A percentile compares a stretch with the other conserved stretches of the same genome.
phyloP scores from a whole-genome alignment of 2,797 vertebrate species.

The Characodon lateralis region DNA sequence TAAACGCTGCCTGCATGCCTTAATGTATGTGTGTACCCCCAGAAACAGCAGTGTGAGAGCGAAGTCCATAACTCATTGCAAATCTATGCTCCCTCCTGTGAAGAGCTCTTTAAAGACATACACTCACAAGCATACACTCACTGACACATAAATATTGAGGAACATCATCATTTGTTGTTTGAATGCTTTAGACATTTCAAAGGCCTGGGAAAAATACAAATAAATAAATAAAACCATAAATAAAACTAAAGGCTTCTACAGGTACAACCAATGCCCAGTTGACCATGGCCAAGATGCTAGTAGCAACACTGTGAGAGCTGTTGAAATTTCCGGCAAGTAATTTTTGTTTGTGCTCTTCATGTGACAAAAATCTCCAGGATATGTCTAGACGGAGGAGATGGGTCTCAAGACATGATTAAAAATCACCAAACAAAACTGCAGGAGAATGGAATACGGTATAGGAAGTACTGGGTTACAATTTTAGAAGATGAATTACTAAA shows the following conservation, averaged over 20 bases:
- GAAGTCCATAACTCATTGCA: slow-evolving; percentile 32
- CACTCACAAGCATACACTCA: neutral
- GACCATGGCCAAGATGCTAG: neutral
- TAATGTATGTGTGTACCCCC: slow-evolving; percentile 27
- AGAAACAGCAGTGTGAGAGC: slow-evolving; percentile 30
- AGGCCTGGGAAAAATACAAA: neutral
- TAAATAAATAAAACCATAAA: too few relatives aligned
- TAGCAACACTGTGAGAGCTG: neutral
- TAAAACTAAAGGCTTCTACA: neutral
- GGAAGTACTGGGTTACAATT: neutral
- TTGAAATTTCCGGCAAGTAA: neutral
- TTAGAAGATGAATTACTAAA: neutral
- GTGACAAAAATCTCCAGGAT: neutral
- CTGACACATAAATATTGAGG: neutral
- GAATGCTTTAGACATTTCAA: slow-evolving; percentile 13
- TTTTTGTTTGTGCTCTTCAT: neutral
- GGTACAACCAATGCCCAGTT: neutral
- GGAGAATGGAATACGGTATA: neutral
- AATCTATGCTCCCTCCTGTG: slow-evolving; percentile 29
- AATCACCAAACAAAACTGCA: neutral
- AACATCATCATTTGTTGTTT: slow-evolving; percentile 5
- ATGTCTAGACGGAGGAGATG: neutral
- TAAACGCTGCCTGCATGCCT: slow-evolving; percentile 8
- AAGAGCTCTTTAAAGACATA: slow-evolving; percentile 47
- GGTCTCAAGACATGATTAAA: too few relatives aligned